These are phyloP conservation scores for Holacanthella duospinosa DNA, from an alignment of 2,888 invertebrate species.

Conservation along the genomic window DNA sequence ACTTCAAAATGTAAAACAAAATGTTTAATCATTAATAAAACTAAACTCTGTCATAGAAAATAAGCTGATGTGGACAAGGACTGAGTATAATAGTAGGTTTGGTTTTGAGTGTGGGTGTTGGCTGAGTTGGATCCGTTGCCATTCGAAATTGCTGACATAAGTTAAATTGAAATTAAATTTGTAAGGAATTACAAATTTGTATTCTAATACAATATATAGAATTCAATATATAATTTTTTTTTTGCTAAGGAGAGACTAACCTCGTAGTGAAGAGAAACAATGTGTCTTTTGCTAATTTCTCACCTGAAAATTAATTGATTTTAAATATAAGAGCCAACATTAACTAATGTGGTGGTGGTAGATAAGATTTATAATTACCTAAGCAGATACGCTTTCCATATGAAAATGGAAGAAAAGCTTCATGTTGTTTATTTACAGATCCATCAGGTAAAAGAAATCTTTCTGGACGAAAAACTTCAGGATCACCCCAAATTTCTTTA, in stretches of 20 bases:
- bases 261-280: constrained; percentile 25
- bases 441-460: background rate
- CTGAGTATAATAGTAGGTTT: background rate
- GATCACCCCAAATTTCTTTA: constrained; percentile 1
- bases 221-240: background rate
- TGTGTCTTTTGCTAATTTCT: constrained; percentile 25
- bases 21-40: too few species aligned
- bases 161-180: background rate
- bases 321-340: background rate
- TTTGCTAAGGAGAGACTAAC: background rate
- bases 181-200: background rate
- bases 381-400: background rate
- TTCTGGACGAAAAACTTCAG: background rate
- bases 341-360: too few species aligned
- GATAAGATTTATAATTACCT: too few species aligned
- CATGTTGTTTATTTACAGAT: background rate
- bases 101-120: constrained; percentile 16
- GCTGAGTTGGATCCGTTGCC: constrained; percentile 18
- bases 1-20: too few species aligned
- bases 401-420: background rate
- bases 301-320: constrained; percentile 15
- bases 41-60: background rate
- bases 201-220: too few species aligned
- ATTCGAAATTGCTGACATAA: constrained; percentile 27
- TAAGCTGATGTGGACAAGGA: background rate